Conservation (phyloP, 2,113 vertebrate genomes). For the Cyanistes caeruleus region DNA sequence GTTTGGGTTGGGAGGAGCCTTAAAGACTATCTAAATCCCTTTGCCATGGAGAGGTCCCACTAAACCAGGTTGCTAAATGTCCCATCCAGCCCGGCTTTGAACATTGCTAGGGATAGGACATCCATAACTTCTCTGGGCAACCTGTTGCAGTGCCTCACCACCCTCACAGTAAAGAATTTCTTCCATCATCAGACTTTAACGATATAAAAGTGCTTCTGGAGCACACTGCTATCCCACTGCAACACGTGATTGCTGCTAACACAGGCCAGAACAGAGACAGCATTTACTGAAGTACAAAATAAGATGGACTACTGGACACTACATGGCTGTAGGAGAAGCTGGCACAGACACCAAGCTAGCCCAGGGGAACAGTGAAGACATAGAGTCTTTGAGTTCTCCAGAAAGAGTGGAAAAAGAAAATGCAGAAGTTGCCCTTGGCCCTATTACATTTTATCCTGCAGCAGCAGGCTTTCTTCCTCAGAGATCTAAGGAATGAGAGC, state of each 20-base stretch:
- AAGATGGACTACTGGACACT: not conserved
- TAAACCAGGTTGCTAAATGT: not conserved
- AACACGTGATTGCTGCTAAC: not conserved
- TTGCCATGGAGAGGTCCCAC: not conserved
- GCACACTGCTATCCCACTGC: not conserved
- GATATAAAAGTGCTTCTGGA: not conserved
- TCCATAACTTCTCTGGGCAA: not conserved
- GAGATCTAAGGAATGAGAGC: not conserved
- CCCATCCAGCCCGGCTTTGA: not conserved
- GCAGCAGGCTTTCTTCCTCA: not conserved
- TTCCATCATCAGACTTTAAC: not conserved
- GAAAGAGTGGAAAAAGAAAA: not conserved
- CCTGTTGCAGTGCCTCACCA: rapidly evolving
- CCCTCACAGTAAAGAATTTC: not conserved
- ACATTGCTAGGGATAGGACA: not conserved
- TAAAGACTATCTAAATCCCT: not conserved
- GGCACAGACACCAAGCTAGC: not conserved
- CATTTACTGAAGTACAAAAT: not conserved
- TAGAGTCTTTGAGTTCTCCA: not conserved
- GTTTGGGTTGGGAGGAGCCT: not conserved
- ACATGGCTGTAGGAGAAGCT: not conserved
- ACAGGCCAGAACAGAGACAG: not conserved
- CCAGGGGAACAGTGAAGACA: not conserved
- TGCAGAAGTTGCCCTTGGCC: not conserved
- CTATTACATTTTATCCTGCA: not conserved